Evolutionary conservation across 2,113 vertebrate species (phyloP), one percentile per base, ranked within the genome.

Genomic region (Acinonyx jubatus): DNA sequence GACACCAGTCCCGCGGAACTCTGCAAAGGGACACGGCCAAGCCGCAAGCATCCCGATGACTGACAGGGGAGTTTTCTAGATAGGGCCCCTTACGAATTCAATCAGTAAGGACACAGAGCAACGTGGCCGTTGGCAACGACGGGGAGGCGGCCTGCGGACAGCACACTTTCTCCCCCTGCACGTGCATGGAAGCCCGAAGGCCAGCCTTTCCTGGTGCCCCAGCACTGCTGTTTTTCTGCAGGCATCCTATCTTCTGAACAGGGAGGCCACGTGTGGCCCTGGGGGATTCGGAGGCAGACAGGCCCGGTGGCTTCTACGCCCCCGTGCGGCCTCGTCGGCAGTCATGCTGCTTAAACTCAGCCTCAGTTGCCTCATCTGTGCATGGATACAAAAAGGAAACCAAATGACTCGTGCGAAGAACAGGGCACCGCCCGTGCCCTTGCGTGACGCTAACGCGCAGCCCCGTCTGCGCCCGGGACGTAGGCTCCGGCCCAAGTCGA

Each of bases 31-130:
- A 5, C 33, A 33, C 55, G 0, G 6, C 1, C 1, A n/a, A 10
- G 4, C 50, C 1, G 1, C 16, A 0, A 1, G 21, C 3, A 29
- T 5, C 57, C 33, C 16, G 0, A 2, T 0, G 13, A 19, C 55
- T 41, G 0, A 1, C 0, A 3, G 4, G 7, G 4, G 6, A 0
- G 19, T 19, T 61, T 45, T 48, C n/a, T 23, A 25, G 38, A 41
- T 0, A 7, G 78, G 71, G 3, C 25, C 38, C 48, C 18, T 57
- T 16, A 4, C 25, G 45, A 18, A 9, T 9, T n/a, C 16, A 33
- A 21, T 55, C 14, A 19, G 57, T 7, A 7, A 81, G 10, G 31
- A 21, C 15, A 14, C 7, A 23, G 27, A 29, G 68, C 5, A 9
- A 19, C 0, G 21, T 0, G 2, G 18, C 2, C 23, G 4, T 6